phyloP scores from a whole-genome alignment of 2,888 invertebrate species.

The Orchesella flavescens region DNA sequence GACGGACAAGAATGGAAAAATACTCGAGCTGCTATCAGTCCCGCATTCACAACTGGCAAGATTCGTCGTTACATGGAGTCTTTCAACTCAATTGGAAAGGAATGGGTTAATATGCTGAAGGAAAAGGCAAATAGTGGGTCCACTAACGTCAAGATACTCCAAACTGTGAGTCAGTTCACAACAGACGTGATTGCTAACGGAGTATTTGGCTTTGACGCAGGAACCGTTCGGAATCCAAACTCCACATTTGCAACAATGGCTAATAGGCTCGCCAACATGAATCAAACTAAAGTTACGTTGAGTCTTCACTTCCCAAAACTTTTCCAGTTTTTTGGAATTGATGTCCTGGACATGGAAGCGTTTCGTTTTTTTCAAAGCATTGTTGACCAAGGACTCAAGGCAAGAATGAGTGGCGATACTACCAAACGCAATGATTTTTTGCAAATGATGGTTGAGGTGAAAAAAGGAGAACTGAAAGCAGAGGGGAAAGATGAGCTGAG shows the following conservation, averaged over 20 bases:
- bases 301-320: constrained; percentile 9
- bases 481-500: constrained; percentile 35
- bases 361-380: constrained; percentile 31
- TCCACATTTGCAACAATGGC: constrained; percentile 73
- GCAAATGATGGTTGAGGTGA: constrained; percentile 57
- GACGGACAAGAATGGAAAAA: constrained; percentile 30
- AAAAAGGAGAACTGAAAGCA: constrained; percentile 36
- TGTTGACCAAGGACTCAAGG: constrained; percentile 19
- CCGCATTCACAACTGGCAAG: constrained; percentile 33
- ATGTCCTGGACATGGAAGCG: constrained; percentile 20
- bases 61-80: constrained; percentile 47
- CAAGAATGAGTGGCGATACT: constrained; percentile 10
- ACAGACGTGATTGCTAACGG: constrained; percentile 73
- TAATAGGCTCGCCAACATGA: constrained; percentile 8
- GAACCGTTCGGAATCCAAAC: constrained; percentile 73
- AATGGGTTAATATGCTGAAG: neutral
- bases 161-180: constrained; percentile 46
- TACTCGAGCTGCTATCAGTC: constrained; percentile 9
- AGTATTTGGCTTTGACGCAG: constrained; percentile 75
- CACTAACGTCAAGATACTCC: neutral
- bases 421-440: constrained; percentile 59
- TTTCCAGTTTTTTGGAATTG: constrained; percentile 11
- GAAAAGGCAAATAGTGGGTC: neutral
- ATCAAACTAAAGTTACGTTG: constrained; percentile 18
- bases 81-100: constrained; percentile 39